Evolutionary conservation across 2,888 invertebrate genomes (phyloP), one percentile per base, ranked within the genome.

Genomic region (Eristalis pertinax): DNA sequence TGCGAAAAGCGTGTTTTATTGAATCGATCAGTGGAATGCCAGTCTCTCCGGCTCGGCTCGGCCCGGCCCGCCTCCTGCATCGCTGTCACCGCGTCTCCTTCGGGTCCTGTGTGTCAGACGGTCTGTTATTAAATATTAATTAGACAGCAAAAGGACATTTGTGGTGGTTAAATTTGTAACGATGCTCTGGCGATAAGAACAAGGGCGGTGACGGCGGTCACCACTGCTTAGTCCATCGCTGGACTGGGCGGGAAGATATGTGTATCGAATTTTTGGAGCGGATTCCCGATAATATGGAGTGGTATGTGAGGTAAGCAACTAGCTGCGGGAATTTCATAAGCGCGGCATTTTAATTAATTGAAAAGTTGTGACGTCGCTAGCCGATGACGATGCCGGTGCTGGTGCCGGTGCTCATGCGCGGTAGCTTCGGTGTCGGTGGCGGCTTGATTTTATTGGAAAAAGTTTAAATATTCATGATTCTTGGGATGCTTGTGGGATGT

Each of bases 151-250:
- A 79, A 69, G 82, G 78, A 87, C 86, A 87, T 87, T 87, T 84
- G 73, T 73, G 87, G 87, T 84, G 83, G 87, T 87, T 87, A 87
- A 87, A 87, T 87, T 83, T 87, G 87, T 87, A 87, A 87, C 87
- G 80, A 87, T 79, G 87, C 70, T 38, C n/a, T 41, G 70, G 15
- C 63, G 87, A 87, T 87, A 87, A 83, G 79, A 73, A 65, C 56
- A 72, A 72, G 65, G 62, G 38, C 56, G 58, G 72, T 24, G 8
- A 32, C 50, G 60, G 26, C 41, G 38, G 56, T 65, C 35, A 64
- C 43, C 38, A 1, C 19, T n/a, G 50, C 50, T 50, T 19, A 50
- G 50, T 19, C 19, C 50, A 8, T 19, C 8, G 19, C 8, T 19
- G 50, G 22, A n/a, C 13, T 32, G 13, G 10, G 58, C 26, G 65